These are phyloP conservation scores for Daboia siamensis DNA, from an alignment of 2,113 vertebrate species.

Conservation along the genomic window DNA sequence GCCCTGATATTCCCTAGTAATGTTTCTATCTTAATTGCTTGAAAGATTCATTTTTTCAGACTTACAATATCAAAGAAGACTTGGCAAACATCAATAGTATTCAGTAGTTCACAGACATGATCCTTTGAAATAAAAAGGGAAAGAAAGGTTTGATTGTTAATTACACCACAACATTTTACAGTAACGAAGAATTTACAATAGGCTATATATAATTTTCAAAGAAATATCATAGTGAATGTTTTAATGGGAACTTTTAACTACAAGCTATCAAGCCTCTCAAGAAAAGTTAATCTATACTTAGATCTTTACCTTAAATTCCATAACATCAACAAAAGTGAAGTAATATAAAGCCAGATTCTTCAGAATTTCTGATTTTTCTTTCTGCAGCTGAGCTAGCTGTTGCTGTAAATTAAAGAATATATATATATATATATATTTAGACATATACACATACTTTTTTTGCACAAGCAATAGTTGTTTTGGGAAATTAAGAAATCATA, in stretches of 20 bases:
- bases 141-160: not conserved
- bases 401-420: slow-evolving; percentile 81
- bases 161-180: not conserved
- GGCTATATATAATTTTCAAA: not conserved
- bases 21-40: not conserved
- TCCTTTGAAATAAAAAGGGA: slow-evolving; percentile 74
- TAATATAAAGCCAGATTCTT: slow-evolving; percentile 99
- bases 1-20: not conserved
- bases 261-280: not conserved
- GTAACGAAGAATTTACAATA: not conserved
- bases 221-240: not conserved
- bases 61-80: slow-evolving; percentile 99
- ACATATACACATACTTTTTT: not conserved
- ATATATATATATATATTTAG: slow-evolving; percentile 41
- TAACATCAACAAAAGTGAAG: slow-evolving; percentile 98
- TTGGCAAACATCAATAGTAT: slow-evolving; percentile 96
- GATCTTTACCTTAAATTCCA: slow-evolving; percentile 94
- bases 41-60: slow-evolving; percentile 39
- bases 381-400: slow-evolving; percentile 99
- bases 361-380: slow-evolving; percentile 98
- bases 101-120: slow-evolving; percentile 96
- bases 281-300: not conserved
- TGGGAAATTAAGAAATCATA: not conserved
- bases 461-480: not conserved
- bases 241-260: not conserved